Evolutionary conservation across 2,113 vertebrate species (phyloP), one percentile per base, ranked within the genome.

Genomic region (Emberiza fucata): DNA sequence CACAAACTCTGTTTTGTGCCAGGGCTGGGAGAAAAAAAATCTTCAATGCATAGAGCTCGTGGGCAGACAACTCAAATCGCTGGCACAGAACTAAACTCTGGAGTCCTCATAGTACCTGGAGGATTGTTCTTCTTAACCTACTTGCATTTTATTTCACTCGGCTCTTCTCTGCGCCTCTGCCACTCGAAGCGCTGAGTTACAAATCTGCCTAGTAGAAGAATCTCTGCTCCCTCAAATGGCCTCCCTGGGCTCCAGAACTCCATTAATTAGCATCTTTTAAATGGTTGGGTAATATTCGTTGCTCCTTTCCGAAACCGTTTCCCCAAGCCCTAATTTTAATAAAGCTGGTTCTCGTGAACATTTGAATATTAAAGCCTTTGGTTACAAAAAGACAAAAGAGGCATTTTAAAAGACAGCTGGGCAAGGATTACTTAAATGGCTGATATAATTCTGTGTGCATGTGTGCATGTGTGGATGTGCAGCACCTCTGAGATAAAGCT

Each of bases 231-330:
- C 45, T 96, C 72, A 94, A 97, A 97, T 86, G 96, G 96, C 95
- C 97, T 97, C 97, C 93, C 63, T 98, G 96, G 97, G 97, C 96
- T 97, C 97, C 97, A 91, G 86, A 98, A 97, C 93, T 97, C 97
- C 98, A 98, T 98, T 98, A 98, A 98, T 98, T 98, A 98, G 98
- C 97, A 98, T 98, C 97, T 97, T 97, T 98, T 97, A 98, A 98
- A 98, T 96, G 97, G 92, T 95, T 97, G 97, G 97, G 90, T 98
- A 98, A 98, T 98, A 98, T 92, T 98, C 85, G 39, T 96, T 96
- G 94, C 95, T 97, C 92, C 86, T 92, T 96, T 98, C 97, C 40
- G 6, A 33, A 98, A 86, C 94, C 92, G 72, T 98, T 97, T 98
- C 98, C 98, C 97, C 92, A 91, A 98, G 97, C 97, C 84, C 96